Evolutionary conservation across 1,140 invertebrate species (phyloP), one percentile per base, ranked within the genome.

Genomic region (Marisa cornuarietis): DNA sequence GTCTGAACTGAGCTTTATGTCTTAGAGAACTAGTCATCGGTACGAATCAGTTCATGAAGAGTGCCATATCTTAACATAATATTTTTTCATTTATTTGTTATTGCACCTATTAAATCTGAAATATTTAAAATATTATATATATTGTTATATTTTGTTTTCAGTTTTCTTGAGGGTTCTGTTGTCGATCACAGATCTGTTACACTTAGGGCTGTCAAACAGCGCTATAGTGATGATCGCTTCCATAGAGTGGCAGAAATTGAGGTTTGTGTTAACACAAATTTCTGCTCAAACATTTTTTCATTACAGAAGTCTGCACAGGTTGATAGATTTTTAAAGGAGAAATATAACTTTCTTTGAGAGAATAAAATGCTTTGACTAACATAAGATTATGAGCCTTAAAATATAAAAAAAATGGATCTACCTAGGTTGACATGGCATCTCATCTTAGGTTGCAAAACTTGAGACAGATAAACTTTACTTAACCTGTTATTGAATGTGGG

Each of bases 141-240:
- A 68, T 26, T 71, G 8, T 5, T 73, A 24, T 76, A 42, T 72
- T 79, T 52, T 80, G 75, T 71, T 84, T 86, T 61, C 79, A 91
- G 90, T 83, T 90, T 90, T 73, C 42, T 87, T 49, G 88, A 89
- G 62, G 87, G 87, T 14, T 85, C 86, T 9, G 86, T 89, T 14
- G 84, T 88, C 11, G 89, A 91, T 58, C 87, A 90, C 63, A 71
- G 89, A 76, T 85, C 88, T 51, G 83, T 87, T 11, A 87, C 82
- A 61, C 78, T 91, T 66, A 86, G 90, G 74, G 88, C 90, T 11
- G 88, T 91, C 18, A 90, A 90, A 78, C 85, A 84, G 58, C 83
- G 89, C 68, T 91, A 88, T 77, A 80, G 82, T n/a, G 87, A 88
- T 71, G 86, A 87, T 54, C 87, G 87, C n/a, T 42, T 65, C 78